A percentile compares a stretch with the other conserved stretches of the same genome.
These are phyloP conservation scores for Carcinoscorpius rotundicauda DNA, from an alignment of 1,140 invertebrate genomes.

Conservation along the genomic window DNA sequence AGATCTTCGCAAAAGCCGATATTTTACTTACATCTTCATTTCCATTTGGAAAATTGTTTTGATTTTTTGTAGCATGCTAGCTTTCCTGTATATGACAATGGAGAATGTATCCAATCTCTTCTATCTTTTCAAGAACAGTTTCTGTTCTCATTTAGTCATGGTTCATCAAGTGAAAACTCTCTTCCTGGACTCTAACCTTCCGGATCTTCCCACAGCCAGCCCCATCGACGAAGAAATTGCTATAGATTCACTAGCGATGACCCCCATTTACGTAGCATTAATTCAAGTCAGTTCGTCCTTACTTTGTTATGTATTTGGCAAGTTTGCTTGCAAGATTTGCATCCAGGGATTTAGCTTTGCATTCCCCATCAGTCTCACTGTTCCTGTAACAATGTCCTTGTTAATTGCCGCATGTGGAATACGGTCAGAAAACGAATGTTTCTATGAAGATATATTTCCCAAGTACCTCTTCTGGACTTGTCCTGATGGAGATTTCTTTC, in stretches of 20 bases:
- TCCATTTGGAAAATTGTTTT: conserved; percentile 75
- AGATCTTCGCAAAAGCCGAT: conserved; percentile 55
- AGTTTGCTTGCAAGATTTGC: conserved; percentile 92
- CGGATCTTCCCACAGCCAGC: conserved; percentile 22
- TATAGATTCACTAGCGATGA: conserved; percentile 17
- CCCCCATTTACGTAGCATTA: conserved; percentile 56
- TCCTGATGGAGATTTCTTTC: conserved; percentile 50
- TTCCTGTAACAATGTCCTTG: conserved; percentile 72
- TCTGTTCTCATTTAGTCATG: conserved; percentile 38
- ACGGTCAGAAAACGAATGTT: conserved; percentile 65
- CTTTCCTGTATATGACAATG: conserved; percentile 56
- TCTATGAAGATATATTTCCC: conserved; percentile 66
- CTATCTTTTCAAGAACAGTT: conserved; percentile 55
- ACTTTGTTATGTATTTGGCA: conserved; percentile 76
- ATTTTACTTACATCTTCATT: conserved; percentile 77
- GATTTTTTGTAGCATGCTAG: conserved; percentile 52
- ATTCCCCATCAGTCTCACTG: conserved; percentile 80
- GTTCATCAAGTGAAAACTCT: conserved; percentile 13
- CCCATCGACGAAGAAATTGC: conserved; percentile 18
- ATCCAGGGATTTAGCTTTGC: conserved; percentile 95
- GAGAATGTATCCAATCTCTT: conserved; percentile 66
- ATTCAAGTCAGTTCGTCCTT: conserved; percentile 70
- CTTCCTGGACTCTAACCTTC: not conserved
- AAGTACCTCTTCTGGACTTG: conserved; percentile 80
- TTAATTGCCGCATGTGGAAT: conserved; percentile 75